phyloP scores from a whole-genome alignment of 1,140 invertebrate species.

The Panonychus citri region DNA sequence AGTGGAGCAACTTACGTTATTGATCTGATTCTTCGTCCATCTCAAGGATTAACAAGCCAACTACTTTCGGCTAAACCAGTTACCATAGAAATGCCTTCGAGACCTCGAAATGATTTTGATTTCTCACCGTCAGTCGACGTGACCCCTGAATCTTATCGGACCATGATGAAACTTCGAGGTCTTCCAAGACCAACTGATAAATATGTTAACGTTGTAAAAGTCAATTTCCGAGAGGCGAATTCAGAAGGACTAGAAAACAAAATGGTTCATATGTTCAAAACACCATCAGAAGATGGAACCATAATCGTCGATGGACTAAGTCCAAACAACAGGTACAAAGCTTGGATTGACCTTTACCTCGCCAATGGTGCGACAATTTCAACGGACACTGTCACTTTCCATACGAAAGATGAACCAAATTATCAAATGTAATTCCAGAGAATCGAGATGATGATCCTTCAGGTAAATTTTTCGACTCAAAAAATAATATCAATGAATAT shows the following conservation, averaged over 20 bases:
- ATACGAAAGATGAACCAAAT: slow-evolving; percentile 10
- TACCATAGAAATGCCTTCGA: slow-evolving; percentile 30
- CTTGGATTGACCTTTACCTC: slow-evolving; percentile 15
- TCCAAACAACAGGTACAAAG: slow-evolving; percentile 36
- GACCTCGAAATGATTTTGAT: slow-evolving; percentile 37
- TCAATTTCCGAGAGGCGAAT: slow-evolving; percentile 47
- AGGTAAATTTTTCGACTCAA: background rate
- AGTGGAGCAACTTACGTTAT: slow-evolving; percentile 46
- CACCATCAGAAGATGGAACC: slow-evolving; percentile 49
- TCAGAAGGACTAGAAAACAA: slow-evolving; percentile 29
- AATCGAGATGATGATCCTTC: background rate
- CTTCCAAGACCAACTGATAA: slow-evolving; percentile 64
- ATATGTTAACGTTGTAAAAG: slow-evolving; percentile 67
- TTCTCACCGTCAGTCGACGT: slow-evolving; percentile 42
- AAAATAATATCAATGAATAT: too few species aligned
- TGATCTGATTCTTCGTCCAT: slow-evolving; percentile 48
- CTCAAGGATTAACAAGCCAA: slow-evolving; percentile 41
- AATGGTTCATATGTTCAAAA: slow-evolving; percentile 42
- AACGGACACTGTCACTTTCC: slow-evolving; percentile 14
- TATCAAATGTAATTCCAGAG: background rate
- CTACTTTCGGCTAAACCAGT: slow-evolving; percentile 40
- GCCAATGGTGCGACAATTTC: slow-evolving; percentile 14
- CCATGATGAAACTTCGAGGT: slow-evolving; percentile 39
- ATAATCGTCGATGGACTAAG: slow-evolving; percentile 43
- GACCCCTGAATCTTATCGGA: slow-evolving; percentile 28